Percentiles rank a stretch among this genome's conserved stretches.
Evolutionary conservation across 2,888 invertebrate species (phyloP).

Genomic region (Euplagia quadripunctaria): DNA sequence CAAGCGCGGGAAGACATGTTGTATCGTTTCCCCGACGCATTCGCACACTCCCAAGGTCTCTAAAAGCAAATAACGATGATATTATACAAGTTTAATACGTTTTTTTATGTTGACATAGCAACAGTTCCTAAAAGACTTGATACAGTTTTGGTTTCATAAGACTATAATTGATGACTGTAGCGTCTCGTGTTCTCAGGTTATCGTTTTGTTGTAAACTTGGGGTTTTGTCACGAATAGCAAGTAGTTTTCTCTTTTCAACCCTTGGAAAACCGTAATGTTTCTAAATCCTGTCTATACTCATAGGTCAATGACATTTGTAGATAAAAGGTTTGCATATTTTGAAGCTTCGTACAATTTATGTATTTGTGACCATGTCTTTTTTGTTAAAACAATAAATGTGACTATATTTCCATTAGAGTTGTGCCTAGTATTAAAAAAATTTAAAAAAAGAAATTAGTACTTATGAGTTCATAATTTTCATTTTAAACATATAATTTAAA

Average conservation of each 20-base stretch:
- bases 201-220: neutral
- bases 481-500: neutral
- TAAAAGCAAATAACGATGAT: constrained; percentile 43
- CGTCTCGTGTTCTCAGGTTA: neutral
- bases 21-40: constrained; percentile 51
- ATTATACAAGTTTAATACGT: constrained; percentile 28
- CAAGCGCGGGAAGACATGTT: constrained; percentile 82
- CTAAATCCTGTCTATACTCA: constrained; percentile 9
- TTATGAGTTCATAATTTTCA: neutral
- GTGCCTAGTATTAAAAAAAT: neutral
- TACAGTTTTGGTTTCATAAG: constrained; percentile 12
- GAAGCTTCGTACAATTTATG: neutral
- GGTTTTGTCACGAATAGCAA: neutral
- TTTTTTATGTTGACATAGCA: constrained; percentile 39
- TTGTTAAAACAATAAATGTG: neutral
- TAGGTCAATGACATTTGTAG: constrained; percentile 20
- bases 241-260: neutral
- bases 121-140: constrained; percentile 27
- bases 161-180: constrained; percentile 10
- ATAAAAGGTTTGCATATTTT: neutral
- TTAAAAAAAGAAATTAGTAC: neutral
- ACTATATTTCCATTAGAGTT: neutral
- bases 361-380: neutral
- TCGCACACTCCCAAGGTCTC: constrained; percentile 43
- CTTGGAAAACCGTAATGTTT: neutral